Evolutionary conservation across 1,140 invertebrate species (phyloP), one percentile per base, ranked within the genome.

Genomic region (Drosophila ogumai): DNA sequence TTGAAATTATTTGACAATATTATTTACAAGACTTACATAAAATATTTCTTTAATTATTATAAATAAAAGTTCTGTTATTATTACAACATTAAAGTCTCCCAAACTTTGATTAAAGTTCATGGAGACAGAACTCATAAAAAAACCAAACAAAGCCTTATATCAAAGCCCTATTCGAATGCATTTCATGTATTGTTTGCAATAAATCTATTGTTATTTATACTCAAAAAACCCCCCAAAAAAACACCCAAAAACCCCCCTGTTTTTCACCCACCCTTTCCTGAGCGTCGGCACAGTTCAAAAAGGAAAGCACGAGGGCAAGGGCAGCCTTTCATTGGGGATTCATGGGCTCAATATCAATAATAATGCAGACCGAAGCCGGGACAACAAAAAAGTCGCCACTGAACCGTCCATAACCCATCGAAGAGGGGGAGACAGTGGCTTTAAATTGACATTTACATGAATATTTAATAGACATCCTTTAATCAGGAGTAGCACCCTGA

Each of bases 371-470:
- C 67, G 63, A 47, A 54, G 54, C n/a, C 47, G 40, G 36, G 64
- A 41, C 59, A 75, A 81, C 73, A 81, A 79, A 71, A 88, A 84
- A 46, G 65, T 69, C 84, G 72, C 72, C 84, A 87, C 79, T 69
- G 56, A 19, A 43, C 40, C 52, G 55, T 32, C 47, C 19, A 47
- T 17, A 52, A 31, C 65, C 43, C 50, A 68, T 81, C 44, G 47
- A 36, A 34, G 8, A 43, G 7, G 47, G 46, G 34, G 58, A 31
- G 47, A 40, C 47, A 71, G 77, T 64, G 69, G 84, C 88, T 85
- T 91, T 91, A 91, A 91, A 91, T 88, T 90, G 88, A 82, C 88
- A 91, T 91, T 91, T 88, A 91, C 81, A 91, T 91, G 82, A 91
- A 91, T 91, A 91, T 88, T 91, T 91, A 91, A 91, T 91, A 69